A percentile compares a stretch with the other conserved stretches of the same genome.
Evolutionary conservation across 2,113 vertebrate genomes (phyloP).

Genomic region (Notiomystis cincta): DNA sequence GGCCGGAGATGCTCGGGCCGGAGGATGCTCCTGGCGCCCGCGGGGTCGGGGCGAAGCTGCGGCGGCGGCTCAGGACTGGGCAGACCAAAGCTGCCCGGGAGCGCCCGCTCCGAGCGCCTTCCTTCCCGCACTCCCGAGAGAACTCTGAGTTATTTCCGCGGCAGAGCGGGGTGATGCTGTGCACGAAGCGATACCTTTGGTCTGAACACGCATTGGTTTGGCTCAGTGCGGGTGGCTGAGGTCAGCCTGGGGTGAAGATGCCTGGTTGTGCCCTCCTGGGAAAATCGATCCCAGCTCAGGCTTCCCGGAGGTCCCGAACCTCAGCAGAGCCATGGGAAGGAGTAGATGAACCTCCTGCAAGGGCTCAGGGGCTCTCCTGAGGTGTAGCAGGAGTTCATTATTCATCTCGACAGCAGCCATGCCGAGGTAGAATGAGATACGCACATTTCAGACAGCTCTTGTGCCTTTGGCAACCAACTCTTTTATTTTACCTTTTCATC

Average conservation of each 20-base stretch:
- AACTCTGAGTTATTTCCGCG: neutral
- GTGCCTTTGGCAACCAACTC: neutral
- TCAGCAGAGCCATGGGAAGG: neutral
- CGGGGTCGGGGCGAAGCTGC: neutral
- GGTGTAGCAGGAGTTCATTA: neutral
- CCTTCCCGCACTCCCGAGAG: neutral
- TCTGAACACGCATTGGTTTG: neutral
- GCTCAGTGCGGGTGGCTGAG: neutral
- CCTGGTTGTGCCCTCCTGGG: neutral
- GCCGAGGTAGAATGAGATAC: neutral
- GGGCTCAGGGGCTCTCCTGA: neutral
- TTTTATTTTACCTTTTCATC: neutral
- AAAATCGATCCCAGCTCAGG: fast-evolving
- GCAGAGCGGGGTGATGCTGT: neutral
- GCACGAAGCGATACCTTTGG: fast-evolving
- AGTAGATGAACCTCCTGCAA: neutral
- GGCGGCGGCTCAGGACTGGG: neutral
- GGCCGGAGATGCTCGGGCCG: slow-evolving; percentile 61
- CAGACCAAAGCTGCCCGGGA: neutral
- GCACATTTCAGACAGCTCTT: neutral
- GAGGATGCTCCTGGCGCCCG: neutral
- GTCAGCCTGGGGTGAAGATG: neutral
- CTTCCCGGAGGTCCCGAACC: neutral
- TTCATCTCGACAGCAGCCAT: neutral
- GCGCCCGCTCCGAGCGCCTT: neutral